Conservation (phyloP, 37 sponge, comb jelly and placozoan genomes). For the Haliclona indistincta region DNA sequence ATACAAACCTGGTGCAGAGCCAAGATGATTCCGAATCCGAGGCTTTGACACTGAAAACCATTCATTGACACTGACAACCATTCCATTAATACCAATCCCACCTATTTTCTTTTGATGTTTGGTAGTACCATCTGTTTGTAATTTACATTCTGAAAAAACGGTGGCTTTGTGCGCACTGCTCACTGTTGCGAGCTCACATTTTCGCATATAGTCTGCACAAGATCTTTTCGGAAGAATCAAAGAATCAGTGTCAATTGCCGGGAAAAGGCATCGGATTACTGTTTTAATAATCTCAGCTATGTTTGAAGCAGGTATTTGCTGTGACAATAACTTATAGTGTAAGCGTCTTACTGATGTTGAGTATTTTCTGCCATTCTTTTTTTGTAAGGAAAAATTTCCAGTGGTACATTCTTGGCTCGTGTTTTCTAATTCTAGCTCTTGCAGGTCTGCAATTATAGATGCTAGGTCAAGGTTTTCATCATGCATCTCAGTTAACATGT, state of each 20-base stretch:
- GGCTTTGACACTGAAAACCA: constrained; percentile 23
- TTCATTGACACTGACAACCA: constrained; percentile 44
- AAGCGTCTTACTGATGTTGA: no score
- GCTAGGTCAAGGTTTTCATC: background rate
- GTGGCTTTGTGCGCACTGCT: constrained; percentile 2
- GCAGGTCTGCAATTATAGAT: background rate
- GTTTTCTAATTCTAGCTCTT: background rate
- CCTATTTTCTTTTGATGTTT: constrained; percentile 41
- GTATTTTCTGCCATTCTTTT: background rate
- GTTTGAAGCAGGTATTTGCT: background rate
- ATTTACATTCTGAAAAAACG: background rate
- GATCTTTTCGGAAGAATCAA: background rate
- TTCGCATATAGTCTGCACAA: constrained; percentile 6
- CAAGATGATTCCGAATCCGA: constrained; percentile 3
- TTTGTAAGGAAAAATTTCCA: background rate
- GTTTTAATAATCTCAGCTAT: background rate
- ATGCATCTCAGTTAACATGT: background rate
- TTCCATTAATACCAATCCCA: constrained; percentile 19
- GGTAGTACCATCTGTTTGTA: constrained; percentile 56
- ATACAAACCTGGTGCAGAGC: no score
- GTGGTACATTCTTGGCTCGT: background rate
- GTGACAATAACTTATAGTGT: background rate
- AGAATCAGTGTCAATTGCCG: background rate
- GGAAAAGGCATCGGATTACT: background rate
- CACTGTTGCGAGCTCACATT: background rate